Base-by-base conservation (phyloP, 1,140 invertebrate species). In the Bacillus rossius region DNA sequence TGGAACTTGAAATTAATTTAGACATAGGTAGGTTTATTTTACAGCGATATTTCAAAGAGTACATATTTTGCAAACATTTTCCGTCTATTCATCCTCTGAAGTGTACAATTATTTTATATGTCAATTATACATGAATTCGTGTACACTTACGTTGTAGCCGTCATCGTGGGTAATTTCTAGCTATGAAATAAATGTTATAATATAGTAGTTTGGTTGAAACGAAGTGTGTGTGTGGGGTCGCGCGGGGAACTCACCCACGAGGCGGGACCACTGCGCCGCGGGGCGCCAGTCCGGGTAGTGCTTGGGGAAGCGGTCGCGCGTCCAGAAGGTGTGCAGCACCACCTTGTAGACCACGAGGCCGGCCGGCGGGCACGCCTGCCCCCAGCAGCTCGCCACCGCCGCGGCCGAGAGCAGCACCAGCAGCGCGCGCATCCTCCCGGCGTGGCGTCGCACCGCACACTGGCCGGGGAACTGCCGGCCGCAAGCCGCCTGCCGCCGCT, bases 251-350 rank as follows among this genome's bases (percentile, higher is more conserved):
- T 76, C 64, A 80, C 80, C 80, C 7, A 80, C 62, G n/a, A 80
- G 57, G 60, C 76, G 75, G 23, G 78, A 77, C 77, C 78, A 82
- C 62, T 81, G 78, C 2, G 80, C 80, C 8, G 71, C 71, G 7
- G 79, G 80, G 62, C 79, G 64, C 68, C 70, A 77, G 38, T 71
- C 68, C 0, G 80, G 80, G 64, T 76, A 82, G 62, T 82, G 77
- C 57, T 77, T 79, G 10, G 80, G 80, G 61, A 81, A 81, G 10
- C 61, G 65, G 19, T 72, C 64, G 34, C 68, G 63, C 4, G 73
- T 69, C 80, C 80, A 82, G 50, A 71, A 66, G 0, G 75, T 77
- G 26, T 74, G 64, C 34, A 81, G 69, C 1, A 70, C 66, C 48
- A 81, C 66, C 42, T 71, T 67, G 61, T 81, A 82, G 40, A 74